Conservation (phyloP, 2,797 vertebrate species). For the Gallinago nigripennis region DNA sequence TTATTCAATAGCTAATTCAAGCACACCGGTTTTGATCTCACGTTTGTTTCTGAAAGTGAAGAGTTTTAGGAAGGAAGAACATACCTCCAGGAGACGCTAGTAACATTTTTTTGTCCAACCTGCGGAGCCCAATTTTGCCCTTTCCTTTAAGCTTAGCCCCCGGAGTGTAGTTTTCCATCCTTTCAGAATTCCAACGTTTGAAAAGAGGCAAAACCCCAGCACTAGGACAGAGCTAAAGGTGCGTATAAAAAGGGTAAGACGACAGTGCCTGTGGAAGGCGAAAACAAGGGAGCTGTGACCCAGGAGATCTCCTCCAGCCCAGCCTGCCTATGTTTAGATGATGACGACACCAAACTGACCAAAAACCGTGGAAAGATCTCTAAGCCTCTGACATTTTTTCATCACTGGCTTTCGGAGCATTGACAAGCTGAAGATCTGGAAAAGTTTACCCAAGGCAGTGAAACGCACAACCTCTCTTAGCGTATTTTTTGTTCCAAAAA, state of each 20-base stretch:
- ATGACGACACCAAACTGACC: conserved; percentile 17
- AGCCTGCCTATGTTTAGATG: conserved; percentile 15
- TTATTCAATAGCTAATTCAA: conserved; percentile 3
- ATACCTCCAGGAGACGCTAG: neutral
- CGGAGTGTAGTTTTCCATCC: neutral
- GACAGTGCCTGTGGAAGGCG: neutral
- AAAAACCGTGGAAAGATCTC: neutral
- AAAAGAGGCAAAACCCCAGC: neutral
- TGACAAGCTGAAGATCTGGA: neutral
- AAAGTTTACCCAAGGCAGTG: neutral
- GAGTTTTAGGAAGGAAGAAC: neutral
- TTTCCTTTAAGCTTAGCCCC: neutral
- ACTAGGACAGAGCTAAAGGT: neutral
- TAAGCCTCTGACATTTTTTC: neutral
- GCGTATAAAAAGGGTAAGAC: neutral
- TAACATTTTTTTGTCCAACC: neutral
- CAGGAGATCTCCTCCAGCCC: conserved; percentile 7
- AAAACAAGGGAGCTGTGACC: conserved; percentile 42
- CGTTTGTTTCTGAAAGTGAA: neutral
- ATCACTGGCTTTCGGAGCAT: neutral
- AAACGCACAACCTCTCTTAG: neutral
- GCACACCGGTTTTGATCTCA: neutral
- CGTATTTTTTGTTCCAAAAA: neutral
- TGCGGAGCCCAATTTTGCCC: neutral
- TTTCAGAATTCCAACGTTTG: neutral